phyloP scores from a whole-genome alignment of 37 sponge, comb jelly and placozoan species.

The Diacarnus erythraeanus region DNA sequence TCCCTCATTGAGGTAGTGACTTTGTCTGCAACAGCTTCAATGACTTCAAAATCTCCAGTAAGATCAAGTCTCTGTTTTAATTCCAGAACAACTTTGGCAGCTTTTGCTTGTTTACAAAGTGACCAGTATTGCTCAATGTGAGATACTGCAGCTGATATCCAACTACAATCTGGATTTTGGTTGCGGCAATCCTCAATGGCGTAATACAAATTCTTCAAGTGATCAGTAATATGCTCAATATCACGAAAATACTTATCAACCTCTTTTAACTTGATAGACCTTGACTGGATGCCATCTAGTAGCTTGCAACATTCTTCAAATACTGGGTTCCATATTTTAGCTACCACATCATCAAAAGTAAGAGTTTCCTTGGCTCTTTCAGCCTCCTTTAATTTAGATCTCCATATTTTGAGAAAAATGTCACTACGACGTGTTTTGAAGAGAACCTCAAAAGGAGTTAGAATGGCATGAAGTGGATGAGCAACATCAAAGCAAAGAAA shows the following conservation, averaged over 20 bases:
- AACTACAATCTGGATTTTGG: neutral
- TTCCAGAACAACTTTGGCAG: slow-evolving; percentile 24
- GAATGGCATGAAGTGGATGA: neutral
- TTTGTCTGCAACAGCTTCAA: slow-evolving; percentile 35
- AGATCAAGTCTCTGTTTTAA: slow-evolving; percentile 26
- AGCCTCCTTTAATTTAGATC: neutral
- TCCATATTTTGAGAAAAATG: slow-evolving; percentile 19
- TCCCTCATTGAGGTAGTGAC: slow-evolving; percentile 41
- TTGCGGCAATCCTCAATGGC: slow-evolving; percentile 8
- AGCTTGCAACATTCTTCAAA: slow-evolving; percentile 12
- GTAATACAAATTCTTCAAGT: slow-evolving; percentile 1
- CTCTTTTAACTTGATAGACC: slow-evolving; percentile 13
- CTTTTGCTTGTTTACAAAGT: slow-evolving; percentile 7
- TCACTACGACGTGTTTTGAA: neutral
- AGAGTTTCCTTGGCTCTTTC: neutral
- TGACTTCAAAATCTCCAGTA: slow-evolving; percentile 30
- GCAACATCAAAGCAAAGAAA: slow-evolving; percentile 15
- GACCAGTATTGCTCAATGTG: slow-evolving; percentile 13
- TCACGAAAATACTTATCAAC: neutral
- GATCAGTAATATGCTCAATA: neutral
- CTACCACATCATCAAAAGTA: neutral
- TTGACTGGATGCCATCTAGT: slow-evolving; percentile 3
- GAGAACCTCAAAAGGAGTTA: neutral
- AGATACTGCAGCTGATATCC: neutral
- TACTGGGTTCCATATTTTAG: slow-evolving; percentile 34